phyloP scores from a whole-genome alignment of 2,113 vertebrate species.

The Vicugna pacos region DNA sequence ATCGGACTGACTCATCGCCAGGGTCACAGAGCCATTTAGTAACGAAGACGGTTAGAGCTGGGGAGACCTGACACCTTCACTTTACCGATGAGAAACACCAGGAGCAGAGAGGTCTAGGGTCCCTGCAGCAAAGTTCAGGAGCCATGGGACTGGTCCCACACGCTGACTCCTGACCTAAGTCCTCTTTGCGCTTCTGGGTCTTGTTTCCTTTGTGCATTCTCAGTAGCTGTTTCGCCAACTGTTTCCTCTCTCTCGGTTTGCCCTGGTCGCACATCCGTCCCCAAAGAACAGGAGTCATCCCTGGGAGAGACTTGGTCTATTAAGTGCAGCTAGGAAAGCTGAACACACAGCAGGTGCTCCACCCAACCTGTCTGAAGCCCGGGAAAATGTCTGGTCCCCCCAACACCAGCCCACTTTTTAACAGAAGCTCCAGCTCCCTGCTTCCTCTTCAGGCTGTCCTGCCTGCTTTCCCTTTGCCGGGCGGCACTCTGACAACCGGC shows the following conservation, averaged over 20 bases:
- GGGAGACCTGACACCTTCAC: not conserved
- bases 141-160: rapidly evolving
- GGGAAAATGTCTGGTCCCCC: not conserved
- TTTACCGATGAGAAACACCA: not conserved
- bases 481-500: not conserved
- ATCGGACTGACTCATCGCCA: not conserved
- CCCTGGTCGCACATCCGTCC: not conserved
- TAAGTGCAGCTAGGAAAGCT: not conserved
- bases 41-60: not conserved
- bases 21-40: not conserved
- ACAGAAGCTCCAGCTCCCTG: not conserved
- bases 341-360: not conserved
- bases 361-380: not conserved
- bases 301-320: not conserved
- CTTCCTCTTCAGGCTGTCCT: not conserved
- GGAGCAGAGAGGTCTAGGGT: not conserved
- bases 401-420: not conserved
- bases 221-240: not conserved
- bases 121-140: not conserved
- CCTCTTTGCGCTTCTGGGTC: not conserved
- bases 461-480: not conserved
- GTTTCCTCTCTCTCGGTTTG: not conserved
- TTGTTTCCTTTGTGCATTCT: not conserved
- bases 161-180: not conserved
- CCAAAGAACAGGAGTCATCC: not conserved